These are phyloP conservation scores for Mantis religiosa DNA, from an alignment of 2,888 invertebrate genomes.

Conservation along the genomic window DNA sequence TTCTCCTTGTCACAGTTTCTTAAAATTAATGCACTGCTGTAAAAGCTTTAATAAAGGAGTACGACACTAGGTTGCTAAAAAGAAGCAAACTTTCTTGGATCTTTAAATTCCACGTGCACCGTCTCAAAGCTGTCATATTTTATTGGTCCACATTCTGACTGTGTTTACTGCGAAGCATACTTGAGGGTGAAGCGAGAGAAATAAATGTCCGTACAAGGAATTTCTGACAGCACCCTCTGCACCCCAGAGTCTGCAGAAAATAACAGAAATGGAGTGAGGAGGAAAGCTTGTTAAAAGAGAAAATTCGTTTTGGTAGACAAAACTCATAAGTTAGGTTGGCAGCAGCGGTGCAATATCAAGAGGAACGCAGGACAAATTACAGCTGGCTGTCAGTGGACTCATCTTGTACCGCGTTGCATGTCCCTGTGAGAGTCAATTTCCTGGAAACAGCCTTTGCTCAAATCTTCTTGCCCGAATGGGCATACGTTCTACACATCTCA, in stretches of 20 bases:
- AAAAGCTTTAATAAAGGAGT: no score
- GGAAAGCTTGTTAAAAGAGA: conserved; percentile 10
- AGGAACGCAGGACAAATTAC: not conserved
- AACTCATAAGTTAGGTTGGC: conserved; percentile 9
- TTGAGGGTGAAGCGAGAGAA: not conserved
- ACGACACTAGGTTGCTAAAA: not conserved
- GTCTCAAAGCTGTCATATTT: conserved; percentile 6
- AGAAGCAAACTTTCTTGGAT: not conserved
- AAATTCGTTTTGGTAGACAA: conserved; percentile 15
- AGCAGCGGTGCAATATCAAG: not conserved
- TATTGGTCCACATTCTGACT: conserved; percentile 2
- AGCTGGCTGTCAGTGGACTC: not conserved
- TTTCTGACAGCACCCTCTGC: not conserved
- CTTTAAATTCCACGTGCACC: not conserved
- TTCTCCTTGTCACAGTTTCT: no score
- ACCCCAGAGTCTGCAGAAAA: not conserved
- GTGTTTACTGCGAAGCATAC: not conserved
- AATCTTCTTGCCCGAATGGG: not conserved
- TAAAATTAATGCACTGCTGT: no score
- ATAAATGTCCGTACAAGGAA: conserved; percentile 5
- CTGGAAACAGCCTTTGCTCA: not conserved
- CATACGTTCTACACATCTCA: no score
- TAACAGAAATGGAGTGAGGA: not conserved
- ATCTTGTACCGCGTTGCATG: not conserved
- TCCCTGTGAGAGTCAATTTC: not conserved